phyloP scores from a whole-genome alignment of 92 coral and sea anemone genomes.

The Heteractis magnifica region DNA sequence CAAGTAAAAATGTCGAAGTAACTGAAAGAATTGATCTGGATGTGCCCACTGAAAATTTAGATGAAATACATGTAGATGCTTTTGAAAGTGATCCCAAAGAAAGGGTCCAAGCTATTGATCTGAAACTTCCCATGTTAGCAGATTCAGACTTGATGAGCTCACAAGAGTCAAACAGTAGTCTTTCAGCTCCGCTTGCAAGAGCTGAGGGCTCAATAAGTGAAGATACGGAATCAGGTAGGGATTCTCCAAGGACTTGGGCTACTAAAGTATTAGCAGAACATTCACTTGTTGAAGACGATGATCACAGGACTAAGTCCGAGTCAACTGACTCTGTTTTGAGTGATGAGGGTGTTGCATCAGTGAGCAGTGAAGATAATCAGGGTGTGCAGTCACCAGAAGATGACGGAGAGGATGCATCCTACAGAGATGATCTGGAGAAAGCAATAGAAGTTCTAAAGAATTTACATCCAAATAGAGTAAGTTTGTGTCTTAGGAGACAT shows the following conservation, averaged over 20 bases:
- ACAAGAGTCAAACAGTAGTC: background rate
- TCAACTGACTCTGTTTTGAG: conserved; percentile 63
- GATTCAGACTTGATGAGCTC: background rate
- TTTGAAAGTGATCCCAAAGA: conserved; percentile 2
- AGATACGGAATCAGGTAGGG: background rate
- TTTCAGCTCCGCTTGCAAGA: conserved; percentile 13
- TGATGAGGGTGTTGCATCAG: conserved; percentile 56
- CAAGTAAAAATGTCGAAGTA: background rate
- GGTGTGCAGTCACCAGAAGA: conserved; percentile 25
- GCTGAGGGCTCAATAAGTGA: conserved; percentile 11
- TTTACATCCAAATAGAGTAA: conserved; percentile 71
- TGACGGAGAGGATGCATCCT: conserved; percentile 48
- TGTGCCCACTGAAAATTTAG: background rate
- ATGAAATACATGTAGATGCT: conserved; percentile 7
- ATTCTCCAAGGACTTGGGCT: conserved; percentile 42
- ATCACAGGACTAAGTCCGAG: conserved; percentile 23
- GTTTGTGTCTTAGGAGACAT: background rate
- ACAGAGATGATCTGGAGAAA: conserved; percentile 66
- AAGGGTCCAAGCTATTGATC: background rate
- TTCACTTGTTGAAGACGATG: conserved; percentile 20
- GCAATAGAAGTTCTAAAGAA: conserved; percentile 73
- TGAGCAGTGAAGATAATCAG: conserved; percentile 18
- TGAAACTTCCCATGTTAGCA: background rate
- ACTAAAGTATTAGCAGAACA: conserved; percentile 29
- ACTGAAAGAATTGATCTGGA: background rate